Evolutionary conservation across 2,888 invertebrate genomes (phyloP), one percentile per base, ranked within the genome.

Genomic region (Volucella bombylans): DNA sequence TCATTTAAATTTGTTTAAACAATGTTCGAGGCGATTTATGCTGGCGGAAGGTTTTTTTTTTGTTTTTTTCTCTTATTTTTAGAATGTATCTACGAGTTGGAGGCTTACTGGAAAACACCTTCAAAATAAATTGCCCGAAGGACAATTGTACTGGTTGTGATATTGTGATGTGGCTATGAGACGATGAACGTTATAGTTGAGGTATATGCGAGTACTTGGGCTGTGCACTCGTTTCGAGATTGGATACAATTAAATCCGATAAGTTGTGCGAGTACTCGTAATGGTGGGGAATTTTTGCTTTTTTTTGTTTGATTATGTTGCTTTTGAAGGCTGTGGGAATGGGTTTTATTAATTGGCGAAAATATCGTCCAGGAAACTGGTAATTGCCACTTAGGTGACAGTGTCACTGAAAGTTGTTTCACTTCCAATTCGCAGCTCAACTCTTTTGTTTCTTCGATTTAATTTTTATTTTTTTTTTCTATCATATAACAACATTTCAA

Each of bases 1-100:
- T 61, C 69, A 76, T 82, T 82, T 76, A 76, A 82, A 82, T 82
- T 76, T 76, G 81, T 76, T 82, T 65, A 71, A 52, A 45, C 71
- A 71, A 14, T 69, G 72, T 68, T 67, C 38, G 45, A 15, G 61
- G 61, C 23, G 59, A 76, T 69, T 76, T 81, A 81, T 65, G 38
- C 41, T 65, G 52, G 64, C 65, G 74, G 67, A 73, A 74, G 62
- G 1, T 62, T 73, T 54, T 18, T 65, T 11, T 43, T 59, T 14
- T 31, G 31, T 9, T 55, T 68, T 54, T 18, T 65, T 11, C 31
- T 50, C 11, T 15, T 43, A 8, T 38, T n/a, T 59, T 80, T 81
- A 69, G 80, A 81, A 74, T 74, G 73, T 65, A 49, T 67, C 59
- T 61, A 31, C 31, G 6, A 31, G 31, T 31, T 57, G 39, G 65